Evolutionary conservation across 1,140 invertebrate species (phyloP).

Genomic region (Plectrocnemia conspersa): DNA sequence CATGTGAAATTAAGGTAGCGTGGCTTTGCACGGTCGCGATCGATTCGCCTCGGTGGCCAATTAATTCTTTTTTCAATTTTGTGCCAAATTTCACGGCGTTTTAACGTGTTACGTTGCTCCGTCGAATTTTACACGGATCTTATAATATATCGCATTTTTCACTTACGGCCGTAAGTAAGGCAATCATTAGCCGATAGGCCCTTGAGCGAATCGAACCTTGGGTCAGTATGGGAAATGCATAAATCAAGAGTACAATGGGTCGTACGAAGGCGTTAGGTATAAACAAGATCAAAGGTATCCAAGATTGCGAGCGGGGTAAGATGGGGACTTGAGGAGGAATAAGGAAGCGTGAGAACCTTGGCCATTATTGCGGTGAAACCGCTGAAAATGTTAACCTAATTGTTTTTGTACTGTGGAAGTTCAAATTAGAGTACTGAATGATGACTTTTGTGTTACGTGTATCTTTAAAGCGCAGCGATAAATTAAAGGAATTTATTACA

Average conservation of each 20-base stretch:
- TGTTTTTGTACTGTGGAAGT: too few species aligned
- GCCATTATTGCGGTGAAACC: slow-evolving; percentile 16
- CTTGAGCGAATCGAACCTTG: neutral
- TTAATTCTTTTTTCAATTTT: slow-evolving; percentile 33
- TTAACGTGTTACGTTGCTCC: slow-evolving; percentile 6
- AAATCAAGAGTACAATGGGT: slow-evolving; percentile 19
- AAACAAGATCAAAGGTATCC: slow-evolving; percentile 13
- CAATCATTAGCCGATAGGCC: too few species aligned
- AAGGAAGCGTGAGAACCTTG: slow-evolving; percentile 21
- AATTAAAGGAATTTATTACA: too few species aligned
- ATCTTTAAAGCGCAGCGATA: too few species aligned
- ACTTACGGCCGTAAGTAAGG: neutral
- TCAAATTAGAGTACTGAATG: too few species aligned
- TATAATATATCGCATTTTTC: neutral
- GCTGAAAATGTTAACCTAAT: too few species aligned
- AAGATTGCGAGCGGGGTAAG: slow-evolving; percentile 1
- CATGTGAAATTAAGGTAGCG: slow-evolving; percentile 22
- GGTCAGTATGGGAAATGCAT: slow-evolving; percentile 1
- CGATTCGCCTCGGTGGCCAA: slow-evolving; percentile 29
- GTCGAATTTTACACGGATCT: slow-evolving; percentile 4
- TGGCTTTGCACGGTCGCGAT: slow-evolving; percentile 13
- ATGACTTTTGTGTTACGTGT: too few species aligned
- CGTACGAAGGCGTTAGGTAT: slow-evolving; percentile 14
- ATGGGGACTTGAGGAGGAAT: neutral
- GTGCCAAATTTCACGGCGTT: slow-evolving; percentile 29